Conservation (phyloP, 2,113 vertebrate species). For the Turdus rufiventris region DNA sequence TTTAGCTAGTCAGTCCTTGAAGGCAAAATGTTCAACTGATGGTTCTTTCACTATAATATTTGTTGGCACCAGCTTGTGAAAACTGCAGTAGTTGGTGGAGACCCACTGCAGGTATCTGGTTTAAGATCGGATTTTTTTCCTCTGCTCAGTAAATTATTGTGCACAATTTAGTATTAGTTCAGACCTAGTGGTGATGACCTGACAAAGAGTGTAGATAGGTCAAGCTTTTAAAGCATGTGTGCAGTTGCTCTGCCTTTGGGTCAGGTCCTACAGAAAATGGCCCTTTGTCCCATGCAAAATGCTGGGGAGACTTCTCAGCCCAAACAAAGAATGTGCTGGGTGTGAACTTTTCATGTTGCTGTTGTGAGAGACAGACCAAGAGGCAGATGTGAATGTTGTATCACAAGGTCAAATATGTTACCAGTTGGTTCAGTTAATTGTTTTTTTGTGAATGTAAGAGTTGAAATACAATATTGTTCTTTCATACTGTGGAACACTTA, state of each 20-base stretch:
- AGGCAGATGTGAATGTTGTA: neutral
- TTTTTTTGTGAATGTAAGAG: neutral
- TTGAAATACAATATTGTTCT: neutral
- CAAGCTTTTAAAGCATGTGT: neutral
- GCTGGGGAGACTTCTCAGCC: neutral
- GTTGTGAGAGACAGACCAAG: neutral
- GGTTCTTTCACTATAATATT: neutral
- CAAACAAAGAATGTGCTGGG: neutral
- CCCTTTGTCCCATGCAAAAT: neutral
- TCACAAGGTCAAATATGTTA: neutral
- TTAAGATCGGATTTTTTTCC: neutral
- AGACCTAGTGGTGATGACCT: neutral
- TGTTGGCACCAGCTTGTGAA: neutral
- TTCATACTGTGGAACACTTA: neutral
- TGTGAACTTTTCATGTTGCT: neutral
- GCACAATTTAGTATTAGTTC: neutral
- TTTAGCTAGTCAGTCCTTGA: conserved; percentile 11
- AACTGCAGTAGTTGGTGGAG: neutral
- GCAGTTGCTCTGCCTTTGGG: neutral
- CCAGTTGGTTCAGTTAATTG: neutral
- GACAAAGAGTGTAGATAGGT: neutral
- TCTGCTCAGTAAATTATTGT: neutral
- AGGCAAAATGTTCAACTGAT: neutral
- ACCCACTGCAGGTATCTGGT: neutral
- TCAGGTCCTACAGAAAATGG: neutral